These are phyloP conservation scores for Netelia fuscicornis DNA, from an alignment of 2,888 invertebrate species.

Conservation along the genomic window DNA sequence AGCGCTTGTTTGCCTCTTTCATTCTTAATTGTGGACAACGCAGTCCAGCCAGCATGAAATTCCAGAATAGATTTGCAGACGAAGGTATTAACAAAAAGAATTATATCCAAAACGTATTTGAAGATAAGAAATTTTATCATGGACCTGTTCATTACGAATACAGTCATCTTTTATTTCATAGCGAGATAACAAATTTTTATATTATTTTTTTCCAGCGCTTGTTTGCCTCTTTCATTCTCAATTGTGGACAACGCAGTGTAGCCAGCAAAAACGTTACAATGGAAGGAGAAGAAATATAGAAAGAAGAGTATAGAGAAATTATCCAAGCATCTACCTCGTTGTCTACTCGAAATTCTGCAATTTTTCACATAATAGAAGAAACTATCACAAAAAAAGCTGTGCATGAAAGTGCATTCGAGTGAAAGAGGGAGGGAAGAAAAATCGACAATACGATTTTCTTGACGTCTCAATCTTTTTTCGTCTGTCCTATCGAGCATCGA, in stretches of 20 bases:
- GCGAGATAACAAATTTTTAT: neutral
- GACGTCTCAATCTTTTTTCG: slow-evolving; percentile 33
- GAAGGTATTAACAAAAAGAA: neutral
- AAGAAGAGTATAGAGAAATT: slow-evolving; percentile 47
- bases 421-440: slow-evolving; percentile 3
- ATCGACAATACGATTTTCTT: slow-evolving; percentile 41
- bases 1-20: too few relatives aligned
- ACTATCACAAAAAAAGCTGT: neutral
- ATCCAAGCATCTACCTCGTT: slow-evolving; percentile 35
- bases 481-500: slow-evolving; percentile 8
- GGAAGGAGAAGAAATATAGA: neutral
- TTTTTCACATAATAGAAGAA: slow-evolving; percentile 12
- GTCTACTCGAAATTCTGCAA: slow-evolving; percentile 30
- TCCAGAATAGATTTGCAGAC: neutral
- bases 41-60: neutral
- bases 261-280: slow-evolving; percentile 44
- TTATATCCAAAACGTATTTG: neutral
- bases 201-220: neutral
- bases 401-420: slow-evolving; percentile 7
- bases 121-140: too few relatives aligned
- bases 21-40: too few relatives aligned
- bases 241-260: slow-evolving; percentile 27
- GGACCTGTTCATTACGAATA: neutral
- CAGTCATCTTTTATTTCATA: neutral
- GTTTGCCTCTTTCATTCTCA: neutral